phyloP scores from a whole-genome alignment of 2,888 invertebrate species.

The Aphrophora alni region DNA sequence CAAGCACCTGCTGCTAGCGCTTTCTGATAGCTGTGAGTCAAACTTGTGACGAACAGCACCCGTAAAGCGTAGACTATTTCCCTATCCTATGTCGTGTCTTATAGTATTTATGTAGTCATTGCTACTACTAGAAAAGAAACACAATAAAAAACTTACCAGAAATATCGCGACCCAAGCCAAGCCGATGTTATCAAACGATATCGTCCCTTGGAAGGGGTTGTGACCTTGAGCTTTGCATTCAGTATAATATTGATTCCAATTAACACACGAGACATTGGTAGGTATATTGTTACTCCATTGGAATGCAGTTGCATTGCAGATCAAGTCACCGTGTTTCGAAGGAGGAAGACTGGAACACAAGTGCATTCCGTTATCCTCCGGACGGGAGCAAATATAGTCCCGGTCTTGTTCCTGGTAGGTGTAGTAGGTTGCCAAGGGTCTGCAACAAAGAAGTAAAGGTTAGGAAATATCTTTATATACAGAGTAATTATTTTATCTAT shows the following conservation, averaged over 20 bases:
- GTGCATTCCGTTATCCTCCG: slow-evolving; percentile 95
- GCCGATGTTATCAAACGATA: slow-evolving; percentile 99
- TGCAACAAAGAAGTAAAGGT: too few relatives aligned
- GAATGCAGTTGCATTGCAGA: slow-evolving; percentile 78
- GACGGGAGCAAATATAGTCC: slow-evolving; percentile 96
- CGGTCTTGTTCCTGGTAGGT: slow-evolving; percentile 81
- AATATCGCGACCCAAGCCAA: slow-evolving; percentile 99
- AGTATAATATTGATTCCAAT: slow-evolving; percentile 99
- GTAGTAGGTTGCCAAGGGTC: slow-evolving; percentile 78
- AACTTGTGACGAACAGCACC: too few relatives aligned
- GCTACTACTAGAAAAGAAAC: too few relatives aligned
- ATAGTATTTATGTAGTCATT: too few relatives aligned
- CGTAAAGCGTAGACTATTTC: too few relatives aligned
- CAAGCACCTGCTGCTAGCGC: too few relatives aligned
- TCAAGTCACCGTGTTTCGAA: slow-evolving; percentile 69
- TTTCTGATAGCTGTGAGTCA: too few relatives aligned
- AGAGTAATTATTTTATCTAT: too few relatives aligned
- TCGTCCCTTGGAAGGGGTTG: slow-evolving; percentile 99
- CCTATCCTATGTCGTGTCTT: too few relatives aligned
- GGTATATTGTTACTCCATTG: slow-evolving; percentile 64
- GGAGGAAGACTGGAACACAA: slow-evolving; percentile 84
- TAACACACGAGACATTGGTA: slow-evolving; percentile 84
- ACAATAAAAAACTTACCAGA: slow-evolving; percentile 89
- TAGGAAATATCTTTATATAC: too few relatives aligned
- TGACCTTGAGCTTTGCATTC: slow-evolving; percentile 90